Conservation (phyloP, 2,113 vertebrate species). For the Nothocercus nigrocapillus region DNA sequence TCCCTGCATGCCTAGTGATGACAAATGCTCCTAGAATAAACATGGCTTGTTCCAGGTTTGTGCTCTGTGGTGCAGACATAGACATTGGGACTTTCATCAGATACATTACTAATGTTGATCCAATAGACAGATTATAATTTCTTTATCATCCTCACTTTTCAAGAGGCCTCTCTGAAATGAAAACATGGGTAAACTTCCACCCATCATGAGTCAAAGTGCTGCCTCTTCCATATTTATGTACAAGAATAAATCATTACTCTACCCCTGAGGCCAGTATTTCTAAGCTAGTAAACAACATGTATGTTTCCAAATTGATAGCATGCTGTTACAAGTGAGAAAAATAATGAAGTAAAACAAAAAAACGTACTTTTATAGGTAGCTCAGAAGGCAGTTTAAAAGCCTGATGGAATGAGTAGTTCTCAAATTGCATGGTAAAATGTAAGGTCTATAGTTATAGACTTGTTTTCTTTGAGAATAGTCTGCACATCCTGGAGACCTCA, state of each 20-base stretch:
- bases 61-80: not conserved
- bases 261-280: rapidly evolving
- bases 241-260: not conserved
- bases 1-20: not conserved
- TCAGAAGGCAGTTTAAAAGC: not conserved
- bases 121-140: not conserved
- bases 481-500: not conserved
- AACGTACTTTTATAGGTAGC: not conserved
- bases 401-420: not conserved
- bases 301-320: not conserved
- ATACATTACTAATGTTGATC: not conserved
- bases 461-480: not conserved
- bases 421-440: not conserved
- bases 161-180: not conserved
- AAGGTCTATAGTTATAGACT: not conserved
- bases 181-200: not conserved
- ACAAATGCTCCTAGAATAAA: not conserved
- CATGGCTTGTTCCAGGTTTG: not conserved
- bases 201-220: not conserved
- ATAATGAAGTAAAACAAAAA: not conserved
- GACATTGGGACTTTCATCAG: not conserved
- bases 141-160: not conserved
- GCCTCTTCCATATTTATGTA: not conserved
- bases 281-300: not conserved
- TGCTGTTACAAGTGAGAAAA: not conserved